A percentile compares a stretch with the other conserved stretches of the same genome.
These are phyloP conservation scores for Caiman crocodilus DNA, from an alignment of 2,797 vertebrate species.

Conservation along the genomic window DNA sequence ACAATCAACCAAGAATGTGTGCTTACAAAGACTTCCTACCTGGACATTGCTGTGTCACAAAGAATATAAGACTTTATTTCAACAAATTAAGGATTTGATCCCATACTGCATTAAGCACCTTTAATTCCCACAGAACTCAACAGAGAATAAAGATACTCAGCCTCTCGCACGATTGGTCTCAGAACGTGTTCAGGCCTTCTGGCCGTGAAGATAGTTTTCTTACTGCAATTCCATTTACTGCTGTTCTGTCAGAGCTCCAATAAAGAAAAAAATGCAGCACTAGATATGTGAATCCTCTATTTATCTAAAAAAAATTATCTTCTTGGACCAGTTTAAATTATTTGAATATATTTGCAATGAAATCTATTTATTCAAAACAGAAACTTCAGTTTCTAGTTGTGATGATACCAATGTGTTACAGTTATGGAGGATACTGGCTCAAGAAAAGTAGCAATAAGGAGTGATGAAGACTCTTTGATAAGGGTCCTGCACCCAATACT, in stretches of 20 bases:
- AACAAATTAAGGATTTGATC: neutral
- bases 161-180: neutral
- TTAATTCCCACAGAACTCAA: neutral
- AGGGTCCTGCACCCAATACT: neutral
- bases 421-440: neutral
- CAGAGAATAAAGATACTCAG: neutral
- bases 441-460: neutral
- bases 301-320: neutral
- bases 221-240: neutral
- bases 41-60: neutral
- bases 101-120: neutral
- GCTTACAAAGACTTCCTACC: fast-evolving
- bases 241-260: neutral
- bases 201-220: neutral
- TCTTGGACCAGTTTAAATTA: neutral
- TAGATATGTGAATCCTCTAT: neutral
- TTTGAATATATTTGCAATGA: neutral
- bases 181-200: neutral
- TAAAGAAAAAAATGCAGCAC: neutral
- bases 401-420: neutral
- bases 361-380: neutral
- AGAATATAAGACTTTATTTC: neutral
- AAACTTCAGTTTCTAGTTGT: neutral
- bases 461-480: neutral
- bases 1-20: neutral